phyloP scores from a whole-genome alignment of 1,140 invertebrate genomes.

The Periplaneta americana region DNA sequence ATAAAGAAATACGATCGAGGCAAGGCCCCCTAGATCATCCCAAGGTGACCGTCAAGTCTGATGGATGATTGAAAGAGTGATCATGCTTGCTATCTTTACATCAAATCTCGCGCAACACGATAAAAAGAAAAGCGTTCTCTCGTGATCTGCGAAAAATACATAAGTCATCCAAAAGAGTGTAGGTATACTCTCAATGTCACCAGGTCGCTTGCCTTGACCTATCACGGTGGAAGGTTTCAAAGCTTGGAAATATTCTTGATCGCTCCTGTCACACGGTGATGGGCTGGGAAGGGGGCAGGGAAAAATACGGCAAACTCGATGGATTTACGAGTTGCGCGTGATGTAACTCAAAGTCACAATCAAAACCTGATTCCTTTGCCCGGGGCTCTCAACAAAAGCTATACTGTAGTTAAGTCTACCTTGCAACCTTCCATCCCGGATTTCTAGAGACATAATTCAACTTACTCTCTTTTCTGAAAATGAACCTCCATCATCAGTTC shows the following conservation, averaged over 20 bases:
- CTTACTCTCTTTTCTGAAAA: background rate
- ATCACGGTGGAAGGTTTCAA: background rate
- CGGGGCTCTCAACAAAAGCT: background rate
- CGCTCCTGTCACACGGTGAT: slow-evolving; percentile 1
- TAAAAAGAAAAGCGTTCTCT: too few relatives aligned
- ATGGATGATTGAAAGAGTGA: too few relatives aligned
- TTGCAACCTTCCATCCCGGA: background rate
- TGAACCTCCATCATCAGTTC: too few relatives aligned
- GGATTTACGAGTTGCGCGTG: slow-evolving; percentile 6
- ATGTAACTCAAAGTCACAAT: background rate
- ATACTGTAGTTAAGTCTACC: too few relatives aligned
- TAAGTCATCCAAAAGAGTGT: too few relatives aligned
- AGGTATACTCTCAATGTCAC: background rate
- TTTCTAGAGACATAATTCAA: background rate
- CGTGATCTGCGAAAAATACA: too few relatives aligned
- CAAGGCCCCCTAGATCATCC: too few relatives aligned
- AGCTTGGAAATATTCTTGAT: too few relatives aligned
- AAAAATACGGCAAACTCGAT: background rate
- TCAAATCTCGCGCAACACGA: too few relatives aligned
- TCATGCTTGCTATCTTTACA: too few relatives aligned
- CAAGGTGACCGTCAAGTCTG: too few relatives aligned
- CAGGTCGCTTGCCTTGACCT: slow-evolving; percentile 10
- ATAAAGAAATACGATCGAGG: too few relatives aligned
- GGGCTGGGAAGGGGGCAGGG: background rate
- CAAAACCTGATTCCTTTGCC: background rate